Evolutionary conservation across 2,113 vertebrate genomes (phyloP).

Genomic region (Neolamprologus kungweensis): DNA sequence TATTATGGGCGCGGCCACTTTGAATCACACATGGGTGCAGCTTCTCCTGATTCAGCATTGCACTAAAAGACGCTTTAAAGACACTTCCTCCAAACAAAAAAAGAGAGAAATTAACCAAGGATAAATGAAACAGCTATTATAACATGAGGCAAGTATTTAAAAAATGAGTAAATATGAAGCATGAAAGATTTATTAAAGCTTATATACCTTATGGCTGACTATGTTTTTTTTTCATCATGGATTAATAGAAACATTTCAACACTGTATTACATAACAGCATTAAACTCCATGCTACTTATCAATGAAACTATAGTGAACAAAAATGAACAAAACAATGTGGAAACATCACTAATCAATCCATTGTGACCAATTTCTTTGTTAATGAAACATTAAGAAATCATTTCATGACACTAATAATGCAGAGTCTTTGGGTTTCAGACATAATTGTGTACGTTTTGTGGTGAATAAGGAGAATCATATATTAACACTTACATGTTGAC

Average conservation of each 20-base stretch:
- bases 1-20: neutral
- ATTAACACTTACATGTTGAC: conserved; percentile 26
- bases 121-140: neutral
- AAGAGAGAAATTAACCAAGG: neutral
- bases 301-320: neutral
- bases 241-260: neutral
- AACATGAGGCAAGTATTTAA: neutral
- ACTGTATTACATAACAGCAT: neutral
- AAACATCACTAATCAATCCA: neutral
- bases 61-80: neutral
- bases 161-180: neutral
- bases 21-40: neutral
- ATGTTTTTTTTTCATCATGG: rapidly evolving
- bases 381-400: neutral
- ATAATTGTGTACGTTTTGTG: neutral
- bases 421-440: neutral
- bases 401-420: neutral
- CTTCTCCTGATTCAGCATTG: neutral
- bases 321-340: neutral
- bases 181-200: neutral
- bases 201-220: neutral
- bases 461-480: neutral
- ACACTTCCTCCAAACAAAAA: neutral
- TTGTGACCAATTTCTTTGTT: neutral
- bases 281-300: neutral